Percentiles rank a stretch among this genome's conserved stretches.
Evolutionary conservation across 2,888 invertebrate genomes (phyloP).

Genomic region (Ashinkailepas kermadecensis): DNA sequence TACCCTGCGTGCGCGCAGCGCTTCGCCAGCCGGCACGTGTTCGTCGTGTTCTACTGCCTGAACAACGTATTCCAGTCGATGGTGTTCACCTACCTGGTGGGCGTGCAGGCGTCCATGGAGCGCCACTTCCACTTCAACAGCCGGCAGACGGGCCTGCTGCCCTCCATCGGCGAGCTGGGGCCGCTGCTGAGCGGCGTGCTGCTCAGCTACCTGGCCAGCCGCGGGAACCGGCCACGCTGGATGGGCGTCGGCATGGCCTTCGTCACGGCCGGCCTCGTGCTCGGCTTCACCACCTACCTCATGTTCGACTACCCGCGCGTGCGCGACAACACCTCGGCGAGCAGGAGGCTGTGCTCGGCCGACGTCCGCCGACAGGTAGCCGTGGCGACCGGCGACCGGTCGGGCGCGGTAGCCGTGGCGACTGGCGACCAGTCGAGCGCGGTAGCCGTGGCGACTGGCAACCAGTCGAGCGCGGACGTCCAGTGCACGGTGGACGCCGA

Average conservation of each 20-base stretch:
- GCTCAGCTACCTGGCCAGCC: constrained; percentile 28
- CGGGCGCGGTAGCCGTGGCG: too few species aligned
- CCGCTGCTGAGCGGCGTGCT: constrained; percentile 28
- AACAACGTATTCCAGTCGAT: constrained; percentile 26
- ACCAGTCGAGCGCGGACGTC: too few species aligned
- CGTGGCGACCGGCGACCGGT: too few species aligned
- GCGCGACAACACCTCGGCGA: background rate
- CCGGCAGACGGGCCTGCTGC: constrained; percentile 27
- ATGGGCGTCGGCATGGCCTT: constrained; percentile 27
- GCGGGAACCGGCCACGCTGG: constrained; percentile 31
- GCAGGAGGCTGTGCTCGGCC: background rate
- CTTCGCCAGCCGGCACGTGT: constrained; percentile 25
- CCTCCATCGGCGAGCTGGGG: constrained; percentile 30
- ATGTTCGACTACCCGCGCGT: constrained; percentile 26
- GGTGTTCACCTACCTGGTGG: constrained; percentile 28
- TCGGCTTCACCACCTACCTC: constrained; percentile 24
- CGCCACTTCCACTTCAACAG: constrained; percentile 33
- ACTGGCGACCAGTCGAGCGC: too few species aligned
- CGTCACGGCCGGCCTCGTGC: constrained; percentile 21
- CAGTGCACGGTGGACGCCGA: constrained; percentile 23
- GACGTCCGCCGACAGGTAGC: too few species aligned
- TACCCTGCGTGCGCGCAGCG: background rate
- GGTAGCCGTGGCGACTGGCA: too few species aligned
- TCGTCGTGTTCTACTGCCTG: constrained; percentile 25
- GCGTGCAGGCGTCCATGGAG: constrained; percentile 30